Evolutionary conservation across 1,140 invertebrate species (phyloP).

Genomic region (Drosophila melanica): DNA sequence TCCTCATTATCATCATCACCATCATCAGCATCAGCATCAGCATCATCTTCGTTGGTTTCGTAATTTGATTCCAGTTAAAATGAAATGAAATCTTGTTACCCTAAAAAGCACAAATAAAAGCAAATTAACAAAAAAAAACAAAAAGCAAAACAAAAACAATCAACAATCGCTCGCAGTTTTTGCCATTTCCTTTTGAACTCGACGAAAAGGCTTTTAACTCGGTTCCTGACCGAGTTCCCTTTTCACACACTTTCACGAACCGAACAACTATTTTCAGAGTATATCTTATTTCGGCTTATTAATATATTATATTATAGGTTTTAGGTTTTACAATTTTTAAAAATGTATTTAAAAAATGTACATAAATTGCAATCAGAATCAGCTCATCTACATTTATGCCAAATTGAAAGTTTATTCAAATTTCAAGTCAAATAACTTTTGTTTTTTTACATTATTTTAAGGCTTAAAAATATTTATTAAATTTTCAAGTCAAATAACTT

Average conservation of each 20-base stretch:
- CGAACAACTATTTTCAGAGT: neutral
- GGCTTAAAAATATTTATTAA: too few species aligned
- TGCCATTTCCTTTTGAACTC: conserved; percentile 68
- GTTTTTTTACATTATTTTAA: too few species aligned
- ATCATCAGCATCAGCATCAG: conserved; percentile 38
- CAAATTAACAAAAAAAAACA: neutral
- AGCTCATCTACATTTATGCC: too few species aligned
- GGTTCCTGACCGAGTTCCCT: conserved; percentile 30
- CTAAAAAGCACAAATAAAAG: conserved; percentile 50
- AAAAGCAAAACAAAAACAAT: conserved; percentile 31
- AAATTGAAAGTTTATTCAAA: too few species aligned
- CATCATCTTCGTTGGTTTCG: conserved; percentile 62
- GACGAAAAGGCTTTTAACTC: conserved; percentile 52
- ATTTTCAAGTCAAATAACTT: too few species aligned
- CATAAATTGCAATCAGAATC: too few species aligned
- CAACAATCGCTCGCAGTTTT: conserved; percentile 48
- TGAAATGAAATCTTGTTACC: conserved; percentile 76
- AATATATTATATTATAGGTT: too few species aligned
- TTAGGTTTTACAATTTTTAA: too few species aligned
- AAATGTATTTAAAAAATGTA: too few species aligned
- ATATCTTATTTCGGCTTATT: neutral
- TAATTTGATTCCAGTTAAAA: conserved; percentile 82
- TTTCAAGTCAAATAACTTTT: too few species aligned
- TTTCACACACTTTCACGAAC: conserved; percentile 23
- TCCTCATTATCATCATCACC: conserved; percentile 8